Evolutionary conservation across 2,797 vertebrate genomes (phyloP).

Genomic region (Amblyraja radiata): DNA sequence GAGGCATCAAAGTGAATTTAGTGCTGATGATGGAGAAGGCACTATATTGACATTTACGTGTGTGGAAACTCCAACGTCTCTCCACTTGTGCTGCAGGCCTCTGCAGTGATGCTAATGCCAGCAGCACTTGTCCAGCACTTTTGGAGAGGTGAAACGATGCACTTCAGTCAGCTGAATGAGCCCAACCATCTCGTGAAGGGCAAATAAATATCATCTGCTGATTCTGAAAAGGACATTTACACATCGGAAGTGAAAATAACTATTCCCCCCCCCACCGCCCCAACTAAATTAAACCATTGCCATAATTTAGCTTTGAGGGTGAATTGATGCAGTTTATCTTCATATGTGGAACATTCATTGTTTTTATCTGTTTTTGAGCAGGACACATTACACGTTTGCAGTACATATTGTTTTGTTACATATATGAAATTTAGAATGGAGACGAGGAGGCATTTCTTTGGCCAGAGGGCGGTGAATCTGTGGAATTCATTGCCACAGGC

Average conservation of each 20-base stretch:
- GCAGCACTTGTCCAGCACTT: constrained; percentile 54
- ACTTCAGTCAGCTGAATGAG: constrained; percentile 71
- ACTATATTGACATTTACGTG: constrained; percentile 85
- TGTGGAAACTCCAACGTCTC: constrained; percentile 72
- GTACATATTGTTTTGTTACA: too few relatives aligned
- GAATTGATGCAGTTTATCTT: neutral
- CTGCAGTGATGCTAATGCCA: constrained; percentile 51
- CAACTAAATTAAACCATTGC: constrained; percentile 48
- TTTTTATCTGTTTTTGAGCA: neutral
- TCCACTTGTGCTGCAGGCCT: constrained; percentile 50
- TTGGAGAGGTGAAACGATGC: constrained; percentile 57
- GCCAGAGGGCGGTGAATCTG: too few relatives aligned
- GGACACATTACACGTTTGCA: neutral
- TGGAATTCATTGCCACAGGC: too few relatives aligned
- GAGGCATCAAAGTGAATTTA: constrained; percentile 99
- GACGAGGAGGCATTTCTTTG: too few relatives aligned
- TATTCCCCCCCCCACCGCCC: constrained; percentile 61
- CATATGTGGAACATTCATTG: neutral
- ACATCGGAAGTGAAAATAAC: constrained; percentile 68
- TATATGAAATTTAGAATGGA: too few relatives aligned
- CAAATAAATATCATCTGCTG: constrained; percentile 70
- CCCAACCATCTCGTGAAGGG: constrained; percentile 67
- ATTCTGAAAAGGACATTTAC: constrained; percentile 70
- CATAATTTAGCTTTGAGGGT: neutral
- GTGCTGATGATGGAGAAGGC: constrained; percentile 98